Conservation (phyloP, 2,888 invertebrate species). For the Hofmannophila pseudospretella region DNA sequence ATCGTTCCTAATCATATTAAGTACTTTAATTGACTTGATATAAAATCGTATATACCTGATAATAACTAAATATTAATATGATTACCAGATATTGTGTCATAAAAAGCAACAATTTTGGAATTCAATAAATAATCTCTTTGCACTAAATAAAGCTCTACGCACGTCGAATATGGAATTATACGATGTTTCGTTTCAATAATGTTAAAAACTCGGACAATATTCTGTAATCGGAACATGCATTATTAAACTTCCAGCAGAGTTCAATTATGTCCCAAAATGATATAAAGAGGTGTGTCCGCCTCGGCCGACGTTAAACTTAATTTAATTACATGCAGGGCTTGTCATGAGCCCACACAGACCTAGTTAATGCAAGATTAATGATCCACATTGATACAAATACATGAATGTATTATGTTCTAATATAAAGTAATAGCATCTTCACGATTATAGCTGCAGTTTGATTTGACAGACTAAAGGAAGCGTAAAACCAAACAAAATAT, state of each 20-base stretch:
- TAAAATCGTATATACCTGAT: too few relatives aligned
- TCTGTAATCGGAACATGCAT: constrained; percentile 3
- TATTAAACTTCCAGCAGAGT: constrained; percentile 17
- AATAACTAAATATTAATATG: too few relatives aligned
- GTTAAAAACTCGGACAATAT: background rate
- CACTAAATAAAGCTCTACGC: too few relatives aligned
- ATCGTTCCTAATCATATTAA: too few relatives aligned
- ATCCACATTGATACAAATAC: constrained; percentile 43
- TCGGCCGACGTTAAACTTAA: constrained; percentile 52
- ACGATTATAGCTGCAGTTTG: background rate
- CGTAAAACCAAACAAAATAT: background rate
- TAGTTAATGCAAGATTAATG: constrained; percentile 68
- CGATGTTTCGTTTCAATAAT: too few relatives aligned
- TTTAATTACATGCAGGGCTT: constrained; percentile 66
- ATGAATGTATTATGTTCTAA: constrained; percentile 18
- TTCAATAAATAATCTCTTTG: too few relatives aligned
- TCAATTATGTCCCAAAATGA: constrained; percentile 52
- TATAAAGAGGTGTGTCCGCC: constrained; percentile 54
- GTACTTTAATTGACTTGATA: too few relatives aligned
- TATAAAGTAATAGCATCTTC: constrained; percentile 3
- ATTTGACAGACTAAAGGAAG: background rate
- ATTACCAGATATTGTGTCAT: too few relatives aligned
- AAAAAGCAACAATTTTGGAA: too few relatives aligned
- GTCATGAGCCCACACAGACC: constrained; percentile 67
- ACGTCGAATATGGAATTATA: too few relatives aligned